Conservation (phyloP, 2,888 invertebrate species). For the Eulithis testata region DNA sequence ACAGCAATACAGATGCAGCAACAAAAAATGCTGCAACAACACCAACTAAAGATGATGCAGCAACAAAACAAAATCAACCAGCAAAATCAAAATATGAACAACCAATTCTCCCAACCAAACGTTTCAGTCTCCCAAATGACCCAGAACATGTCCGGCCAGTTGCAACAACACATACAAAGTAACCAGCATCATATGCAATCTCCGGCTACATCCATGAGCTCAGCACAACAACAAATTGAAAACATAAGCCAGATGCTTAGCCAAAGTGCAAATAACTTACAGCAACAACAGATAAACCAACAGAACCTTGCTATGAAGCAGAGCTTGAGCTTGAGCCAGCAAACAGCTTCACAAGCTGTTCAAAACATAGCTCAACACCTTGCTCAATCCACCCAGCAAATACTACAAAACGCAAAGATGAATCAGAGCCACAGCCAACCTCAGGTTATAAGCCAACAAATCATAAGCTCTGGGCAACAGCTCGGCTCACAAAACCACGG, state of each 20-base stretch:
- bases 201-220: constrained; percentile 78
- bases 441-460: constrained; percentile 76
- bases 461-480: constrained; percentile 80
- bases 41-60: constrained; percentile 80
- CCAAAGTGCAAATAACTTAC: constrained; percentile 78
- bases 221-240: constrained; percentile 86
- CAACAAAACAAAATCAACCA: constrained; percentile 64
- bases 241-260: constrained; percentile 85
- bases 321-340: constrained; percentile 72
- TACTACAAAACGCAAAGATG: constrained; percentile 77
- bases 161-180: constrained; percentile 74
- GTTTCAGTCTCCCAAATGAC: constrained; percentile 74
- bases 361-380: constrained; percentile 79
- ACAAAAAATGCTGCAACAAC: constrained; percentile 85
- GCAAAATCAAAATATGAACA: constrained; percentile 50
- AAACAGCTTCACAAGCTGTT: constrained; percentile 72
- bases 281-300: constrained; percentile 74
- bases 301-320: constrained; percentile 79
- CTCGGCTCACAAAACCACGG: constrained; percentile 71
- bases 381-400: constrained; percentile 76
- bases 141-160: constrained; percentile 70
- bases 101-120: constrained; percentile 73
- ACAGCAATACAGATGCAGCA: constrained; percentile 80
- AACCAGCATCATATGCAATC: constrained; percentile 75
- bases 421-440: constrained; percentile 73